These are phyloP conservation scores for Baccha elongata DNA, from an alignment of 2,888 invertebrate genomes.

Conservation along the genomic window DNA sequence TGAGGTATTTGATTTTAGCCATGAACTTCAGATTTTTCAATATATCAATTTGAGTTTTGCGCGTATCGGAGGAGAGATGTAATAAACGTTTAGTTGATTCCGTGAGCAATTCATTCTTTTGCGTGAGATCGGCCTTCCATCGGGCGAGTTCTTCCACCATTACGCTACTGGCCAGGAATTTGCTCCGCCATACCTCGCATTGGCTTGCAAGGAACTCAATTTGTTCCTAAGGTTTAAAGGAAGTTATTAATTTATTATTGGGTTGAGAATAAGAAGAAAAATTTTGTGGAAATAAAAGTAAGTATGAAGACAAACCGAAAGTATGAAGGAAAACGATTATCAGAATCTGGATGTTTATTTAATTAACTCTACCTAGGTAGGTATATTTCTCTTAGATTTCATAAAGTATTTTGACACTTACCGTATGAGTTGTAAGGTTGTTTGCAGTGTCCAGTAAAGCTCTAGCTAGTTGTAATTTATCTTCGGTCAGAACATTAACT, in stretches of 20 bases:
- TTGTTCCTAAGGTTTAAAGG: constrained; percentile 85
- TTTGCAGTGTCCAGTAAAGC: constrained; percentile 93
- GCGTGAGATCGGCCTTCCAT: constrained; percentile 91
- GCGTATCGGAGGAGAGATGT: constrained; percentile 80
- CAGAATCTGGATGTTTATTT: too few relatives aligned
- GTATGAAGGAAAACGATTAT: too few relatives aligned
- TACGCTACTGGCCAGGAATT: constrained; percentile 96
- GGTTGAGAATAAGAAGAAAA: too few relatives aligned
- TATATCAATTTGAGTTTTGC: constrained; percentile 81
- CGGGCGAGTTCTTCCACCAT: constrained; percentile 96
- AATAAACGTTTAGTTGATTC: constrained; percentile 80
- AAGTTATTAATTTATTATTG: too few relatives aligned
- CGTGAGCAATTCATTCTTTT: constrained; percentile 82
- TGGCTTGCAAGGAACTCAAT: constrained; percentile 96
- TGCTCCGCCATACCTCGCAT: constrained; percentile 98
- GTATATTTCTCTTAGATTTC: too few relatives aligned
- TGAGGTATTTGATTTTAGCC: constrained; percentile 80
- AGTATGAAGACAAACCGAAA: too few relatives aligned
- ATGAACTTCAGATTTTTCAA: constrained; percentile 81
- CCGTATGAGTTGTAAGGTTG: constrained; percentile 92
- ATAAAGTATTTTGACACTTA: constrained; percentile 75
- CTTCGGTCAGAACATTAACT: constrained; percentile 95
- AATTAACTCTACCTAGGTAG: too few relatives aligned
- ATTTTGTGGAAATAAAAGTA: too few relatives aligned
- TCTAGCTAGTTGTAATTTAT: constrained; percentile 93